Base-by-base conservation (phyloP, 2,797 vertebrate species). In the Poecilia picta region DNA sequence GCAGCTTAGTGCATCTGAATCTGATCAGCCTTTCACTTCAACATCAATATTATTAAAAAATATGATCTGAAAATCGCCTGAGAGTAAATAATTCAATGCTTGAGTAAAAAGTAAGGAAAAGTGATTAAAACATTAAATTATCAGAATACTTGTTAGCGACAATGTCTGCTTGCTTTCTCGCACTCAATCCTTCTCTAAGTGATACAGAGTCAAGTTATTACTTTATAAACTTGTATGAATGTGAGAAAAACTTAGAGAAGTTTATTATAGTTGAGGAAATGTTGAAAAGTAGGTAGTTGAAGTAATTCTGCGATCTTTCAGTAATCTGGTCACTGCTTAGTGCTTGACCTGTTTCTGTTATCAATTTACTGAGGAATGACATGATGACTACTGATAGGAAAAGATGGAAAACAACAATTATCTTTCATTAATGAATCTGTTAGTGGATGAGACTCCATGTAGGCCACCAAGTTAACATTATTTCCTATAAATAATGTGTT, bases 321-420 rank as follows among this genome's bases (percentile, higher is more conserved):
- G 12, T 62, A 11, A 74, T 79, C 49, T 57, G 46, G 49, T 86
- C 23, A 43, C 66, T 70, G 33, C 41, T 18, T 72, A 31, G 51
- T 64, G 76, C 46, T 28, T 62, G 49, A 49, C 68, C 64, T 73
- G 8, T 3, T 18, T 10, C 49, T 72, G 12, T 1, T 41, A 12
- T 75, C 43, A 8, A 72, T 6, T 46, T n/a, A 46, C 41, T 46
- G 68, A 28, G 25, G 13, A 45, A 71, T 28, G 16, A 46, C 5
- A 46, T 28, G 7, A 71, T 10, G 23, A 70, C 25, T 12, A 16
- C 25, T 28, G 25, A 25, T 10, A n/a, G 39, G 12, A 41, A 13
- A 43, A 25, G 23, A 23, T 41, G 23, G 43, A 70, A 64, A 43
- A 13, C 20, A 70, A 43, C 12, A 7, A 43, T 13, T 45, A 43